These are phyloP conservation scores for Spongia lamella DNA, from an alignment of 37 sponge, comb jelly and placozoan species.

Conservation along the genomic window DNA sequence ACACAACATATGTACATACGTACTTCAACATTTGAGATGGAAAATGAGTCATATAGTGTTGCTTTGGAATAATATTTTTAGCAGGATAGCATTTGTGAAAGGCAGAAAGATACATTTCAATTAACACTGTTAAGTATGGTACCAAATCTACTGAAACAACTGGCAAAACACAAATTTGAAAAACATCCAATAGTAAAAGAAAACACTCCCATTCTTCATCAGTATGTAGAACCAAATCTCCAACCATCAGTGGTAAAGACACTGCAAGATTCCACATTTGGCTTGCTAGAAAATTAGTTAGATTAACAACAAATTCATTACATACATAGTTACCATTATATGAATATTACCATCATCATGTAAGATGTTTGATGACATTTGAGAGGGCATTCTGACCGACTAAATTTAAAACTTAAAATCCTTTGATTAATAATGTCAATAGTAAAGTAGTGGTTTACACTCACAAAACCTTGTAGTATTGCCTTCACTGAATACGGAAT, in stretches of 20 bases:
- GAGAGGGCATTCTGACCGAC: slow-evolving; percentile 24
- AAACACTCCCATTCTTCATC: slow-evolving; percentile 39
- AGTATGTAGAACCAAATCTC: slow-evolving; percentile 19
- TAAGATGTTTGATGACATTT: background rate
- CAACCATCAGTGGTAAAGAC: slow-evolving; percentile 19
- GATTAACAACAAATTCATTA: too few species aligned
- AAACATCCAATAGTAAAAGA: slow-evolving; percentile 26
- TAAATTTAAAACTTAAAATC: slow-evolving; percentile 21
- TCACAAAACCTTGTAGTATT: slow-evolving; percentile 9
- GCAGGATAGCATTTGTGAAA: slow-evolving; percentile 25
- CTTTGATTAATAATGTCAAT: slow-evolving; percentile 24
- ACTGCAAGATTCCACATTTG: slow-evolving; percentile 32
- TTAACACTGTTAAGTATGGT: slow-evolving; percentile 16
- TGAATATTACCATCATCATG: too few species aligned
- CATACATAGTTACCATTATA: too few species aligned
- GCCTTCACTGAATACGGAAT: slow-evolving; percentile 12
- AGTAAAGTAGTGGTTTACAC: slow-evolving; percentile 12
- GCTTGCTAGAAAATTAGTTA: slow-evolving; percentile 1
- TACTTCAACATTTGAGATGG: slow-evolving; percentile 11
- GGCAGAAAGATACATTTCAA: slow-evolving; percentile 8
- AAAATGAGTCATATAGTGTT: slow-evolving; percentile 43
- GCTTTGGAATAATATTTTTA: slow-evolving; percentile 4
- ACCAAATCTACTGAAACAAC: background rate
- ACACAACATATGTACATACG: too few species aligned
- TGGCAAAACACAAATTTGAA: background rate